Base-by-base conservation (phyloP, 2,113 vertebrate species). In the Xiphorhynchus elegans region DNA sequence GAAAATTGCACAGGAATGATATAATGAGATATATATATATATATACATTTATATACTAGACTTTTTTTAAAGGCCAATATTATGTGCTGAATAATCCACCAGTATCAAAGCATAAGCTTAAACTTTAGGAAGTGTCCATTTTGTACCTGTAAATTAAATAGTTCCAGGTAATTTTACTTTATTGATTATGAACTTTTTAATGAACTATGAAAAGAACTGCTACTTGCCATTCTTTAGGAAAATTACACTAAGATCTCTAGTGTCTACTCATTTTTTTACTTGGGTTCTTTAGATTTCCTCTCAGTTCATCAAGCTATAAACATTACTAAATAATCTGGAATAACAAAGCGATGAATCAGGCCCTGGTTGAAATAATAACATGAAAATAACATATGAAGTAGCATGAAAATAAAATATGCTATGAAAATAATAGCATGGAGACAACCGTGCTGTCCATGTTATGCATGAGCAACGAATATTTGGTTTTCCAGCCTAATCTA, bases 401-500 rank as follows among this genome's bases (percentile, higher is more conserved):
- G 37, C 37, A 37, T 9, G 37, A 37, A 37, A 37, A 37, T 37
- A 37, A 37, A 37, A 37, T 37, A 37, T 37, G 37, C 37, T 37
- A 3, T 17, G 12, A 89, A 77, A 75, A 87, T 46, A 73, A 53
- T 13, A 29, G 23, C 2, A 0, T 69, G n/a, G 60, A 78, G 78
- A 44, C 15, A 63, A 8, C 17, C 29, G 26, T 13, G 4, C 18
- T 59, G 21, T 46, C 23, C 23, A 24, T 21, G 35, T 50, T 55
- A 10, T 25, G 15, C n/a, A 9, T 9, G 24, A 89, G 24, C 12
- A 88, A 39, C 0, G 0, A 60, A 13, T 47, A 75, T 24, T 66
- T 76, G 10, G 11, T 53, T 90, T 92, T 29, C 49, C 46, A 72
- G 5, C 11, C 53, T 89, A 87, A 91, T 89, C 60, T 87, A 1